phyloP scores from a whole-genome alignment of 2,797 vertebrate species.

The Coregonus sp. region DNA sequence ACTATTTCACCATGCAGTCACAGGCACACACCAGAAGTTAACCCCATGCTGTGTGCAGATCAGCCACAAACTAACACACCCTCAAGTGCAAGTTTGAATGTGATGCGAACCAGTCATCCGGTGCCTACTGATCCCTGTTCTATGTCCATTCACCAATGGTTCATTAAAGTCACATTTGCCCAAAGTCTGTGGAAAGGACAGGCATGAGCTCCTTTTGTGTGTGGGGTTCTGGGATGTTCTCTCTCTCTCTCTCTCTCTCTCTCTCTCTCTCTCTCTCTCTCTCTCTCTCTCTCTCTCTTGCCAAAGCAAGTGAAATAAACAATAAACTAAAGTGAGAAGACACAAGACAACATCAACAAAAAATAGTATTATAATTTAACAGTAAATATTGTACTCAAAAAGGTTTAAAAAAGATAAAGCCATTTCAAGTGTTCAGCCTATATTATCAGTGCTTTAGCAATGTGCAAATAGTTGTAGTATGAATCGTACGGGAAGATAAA shows the following conservation, averaged over 20 bases:
- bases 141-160: constrained; percentile 68
- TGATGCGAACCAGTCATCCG: constrained; percentile 41
- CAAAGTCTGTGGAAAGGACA: constrained; percentile 67
- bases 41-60: constrained; percentile 55
- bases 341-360: no score
- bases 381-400: no score
- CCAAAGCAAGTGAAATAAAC: no score
- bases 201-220: constrained; percentile 47
- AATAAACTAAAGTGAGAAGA: no score
- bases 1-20: constrained; percentile 5
- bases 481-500: no score
- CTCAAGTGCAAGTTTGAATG: constrained; percentile 22
- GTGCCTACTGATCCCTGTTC: constrained; percentile 64
- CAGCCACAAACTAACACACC: constrained; percentile 51
- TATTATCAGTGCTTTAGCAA: no score
- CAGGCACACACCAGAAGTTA: constrained; percentile 35
- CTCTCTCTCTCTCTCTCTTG: not conserved
- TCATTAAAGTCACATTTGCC: constrained; percentile 75
- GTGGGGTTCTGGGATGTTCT: constrained; percentile 14
- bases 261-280: constrained; percentile 7
- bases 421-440: no score
- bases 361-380: no score
- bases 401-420: no score
- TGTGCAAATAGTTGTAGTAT: no score
- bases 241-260: constrained; percentile 23